Conservation (phyloP, 2,797 vertebrate genomes). For the Pseudochromis fuscus region DNA sequence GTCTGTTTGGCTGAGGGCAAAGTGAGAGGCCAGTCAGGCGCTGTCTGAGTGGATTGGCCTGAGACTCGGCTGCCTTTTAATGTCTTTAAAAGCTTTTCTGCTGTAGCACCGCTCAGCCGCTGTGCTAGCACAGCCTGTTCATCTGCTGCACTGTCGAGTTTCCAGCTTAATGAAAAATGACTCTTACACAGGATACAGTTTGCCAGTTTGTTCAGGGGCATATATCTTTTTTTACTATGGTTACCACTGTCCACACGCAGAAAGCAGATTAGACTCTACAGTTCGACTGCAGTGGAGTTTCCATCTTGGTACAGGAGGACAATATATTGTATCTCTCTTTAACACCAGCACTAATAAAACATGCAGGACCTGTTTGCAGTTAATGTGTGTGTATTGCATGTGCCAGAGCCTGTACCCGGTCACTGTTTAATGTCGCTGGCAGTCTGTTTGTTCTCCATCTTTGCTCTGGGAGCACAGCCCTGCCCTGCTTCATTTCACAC, state of each 20-base stretch:
- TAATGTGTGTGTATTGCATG: conserved; percentile 5
- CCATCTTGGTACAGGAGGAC: neutral
- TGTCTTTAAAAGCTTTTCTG: conserved; percentile 83
- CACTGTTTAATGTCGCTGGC: conserved; percentile 57
- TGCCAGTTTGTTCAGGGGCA: conserved; percentile 24
- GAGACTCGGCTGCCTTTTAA: conserved; percentile 72
- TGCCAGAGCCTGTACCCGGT: conserved; percentile 27
- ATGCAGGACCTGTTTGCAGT: neutral
- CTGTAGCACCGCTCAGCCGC: conserved; percentile 56
- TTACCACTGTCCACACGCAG: neutral
- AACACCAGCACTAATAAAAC: neutral
- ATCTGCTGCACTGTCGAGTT: conserved; percentile 55
- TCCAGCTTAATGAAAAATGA: conserved; percentile 62
- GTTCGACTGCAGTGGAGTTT: neutral
- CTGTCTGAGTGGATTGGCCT: conserved; percentile 76
- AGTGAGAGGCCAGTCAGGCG: conserved; percentile 56
- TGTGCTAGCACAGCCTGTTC: conserved; percentile 50
- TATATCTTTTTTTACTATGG: conserved; percentile 7
- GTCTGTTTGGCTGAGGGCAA: conserved; percentile 60
- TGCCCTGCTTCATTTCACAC: conserved; percentile 24
- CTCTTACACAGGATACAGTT: conserved; percentile 40
- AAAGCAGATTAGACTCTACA: too few relatives aligned
- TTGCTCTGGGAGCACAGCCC: conserved; percentile 54
- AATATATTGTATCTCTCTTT: neutral
- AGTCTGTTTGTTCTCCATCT: conserved; percentile 57